Percentiles rank a stretch among this genome's conserved stretches.
These are phyloP conservation scores for Trachelus stipa DNA, from an alignment of 2,888 invertebrate species.

Conservation along the genomic window DNA sequence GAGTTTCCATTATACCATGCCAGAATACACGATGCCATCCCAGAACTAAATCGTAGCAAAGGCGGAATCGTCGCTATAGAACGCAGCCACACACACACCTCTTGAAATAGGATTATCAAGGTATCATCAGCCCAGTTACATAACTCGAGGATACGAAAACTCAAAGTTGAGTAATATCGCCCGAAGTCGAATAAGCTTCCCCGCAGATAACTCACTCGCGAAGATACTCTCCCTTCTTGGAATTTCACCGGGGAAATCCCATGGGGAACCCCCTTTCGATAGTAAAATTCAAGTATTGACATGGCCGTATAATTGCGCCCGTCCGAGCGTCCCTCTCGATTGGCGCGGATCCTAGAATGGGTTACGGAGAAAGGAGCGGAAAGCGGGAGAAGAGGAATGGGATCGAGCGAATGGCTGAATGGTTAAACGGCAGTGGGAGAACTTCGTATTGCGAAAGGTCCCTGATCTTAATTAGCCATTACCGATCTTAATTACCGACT, in stretches of 20 bases:
- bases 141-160: background rate
- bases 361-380: background rate
- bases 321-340: background rate
- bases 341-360: background rate
- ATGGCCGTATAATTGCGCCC: background rate
- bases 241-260: background rate
- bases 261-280: background rate
- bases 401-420: background rate
- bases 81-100: background rate
- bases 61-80: background rate
- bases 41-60: no score
- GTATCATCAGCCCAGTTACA: background rate
- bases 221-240: background rate
- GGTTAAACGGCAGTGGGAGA: background rate
- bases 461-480: background rate
- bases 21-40: no score
- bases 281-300: background rate
- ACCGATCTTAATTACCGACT: background rate
- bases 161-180: background rate
- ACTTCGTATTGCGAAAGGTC: background rate
- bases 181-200: background rate
- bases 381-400: background rate
- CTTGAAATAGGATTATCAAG: background rate
- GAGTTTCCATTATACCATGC: background rate
- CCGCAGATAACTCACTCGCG: background rate